Base-by-base conservation (phyloP, 2,113 vertebrate species). In the Triplophysa tibetana region DNA sequence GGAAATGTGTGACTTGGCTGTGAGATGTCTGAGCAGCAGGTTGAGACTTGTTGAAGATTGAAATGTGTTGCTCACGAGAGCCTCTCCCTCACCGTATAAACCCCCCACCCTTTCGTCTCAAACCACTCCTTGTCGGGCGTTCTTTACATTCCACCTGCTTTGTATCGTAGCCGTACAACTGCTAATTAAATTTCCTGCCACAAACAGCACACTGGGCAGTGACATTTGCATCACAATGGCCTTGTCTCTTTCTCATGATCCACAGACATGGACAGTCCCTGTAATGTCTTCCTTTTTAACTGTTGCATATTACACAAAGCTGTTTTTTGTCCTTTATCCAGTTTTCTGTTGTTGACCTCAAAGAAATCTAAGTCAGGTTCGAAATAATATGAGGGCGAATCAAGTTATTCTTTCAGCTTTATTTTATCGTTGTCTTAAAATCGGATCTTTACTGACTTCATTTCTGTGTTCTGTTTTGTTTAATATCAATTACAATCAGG, bases 141-240 rank as follows among this genome's bases (percentile, higher is more conserved):
- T 95, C 94, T 89, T 91, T 75, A 85, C 92, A 95, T 96, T 95
- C 94, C 93, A 95, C 89, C 92, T 92, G 89, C 83, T 92, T 91
- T 91, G 90, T 93, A 91, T 93, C 88, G 67, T 88, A 88, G 93
- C 93, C 92, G 86, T 93, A 91, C 87, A 88, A 90, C 88, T 88
- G 89, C 91, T 94, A 92, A 93, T 96, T 94, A 93, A 91, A 89
- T 92, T 93, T 91, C 92, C 92, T 89, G 90, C 90, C 89, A 89
- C 93, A 93, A 92, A 93, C 87, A 89, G 88, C 89, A 89, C 87
- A 90, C 85, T 87, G 91, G 85, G 87, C 88, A 78, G 80, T 85
- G 43, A 84, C 82, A 95, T 95, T 95, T 92, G 87, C 95, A 95
- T 95, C 67, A 94, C 77, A 95, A 95, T 94, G 79, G 86, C 24